Percentiles rank a stretch among this genome's conserved stretches.
Conservation (phyloP, 2,113 vertebrate species). For the Terrapene triunguis region DNA sequence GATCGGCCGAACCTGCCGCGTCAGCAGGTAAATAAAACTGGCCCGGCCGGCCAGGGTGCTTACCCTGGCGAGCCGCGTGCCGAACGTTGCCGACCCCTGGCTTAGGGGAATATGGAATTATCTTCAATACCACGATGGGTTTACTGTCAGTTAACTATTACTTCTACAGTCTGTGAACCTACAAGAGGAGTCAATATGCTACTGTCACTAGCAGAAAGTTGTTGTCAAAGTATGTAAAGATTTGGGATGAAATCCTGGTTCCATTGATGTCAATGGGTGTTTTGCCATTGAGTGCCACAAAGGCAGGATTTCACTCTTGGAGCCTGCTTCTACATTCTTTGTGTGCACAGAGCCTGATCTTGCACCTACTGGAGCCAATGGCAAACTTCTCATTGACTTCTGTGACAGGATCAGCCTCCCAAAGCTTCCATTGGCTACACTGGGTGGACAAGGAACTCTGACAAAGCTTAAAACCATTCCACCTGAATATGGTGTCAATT, state of each 20-base stretch:
- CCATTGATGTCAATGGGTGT: neutral
- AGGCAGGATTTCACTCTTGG: neutral
- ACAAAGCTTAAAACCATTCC: neutral
- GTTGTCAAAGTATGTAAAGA: fast-evolving
- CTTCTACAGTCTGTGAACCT: neutral
- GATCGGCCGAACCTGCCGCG: too few species aligned
- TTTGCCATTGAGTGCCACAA: fast-evolving
- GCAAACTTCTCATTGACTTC: neutral
- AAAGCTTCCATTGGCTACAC: neutral
- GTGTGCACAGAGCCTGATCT: neutral
- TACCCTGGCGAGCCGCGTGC: too few species aligned
- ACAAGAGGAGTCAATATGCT: neutral
- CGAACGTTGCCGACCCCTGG: too few species aligned
- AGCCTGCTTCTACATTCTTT: neutral
- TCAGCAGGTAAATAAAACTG: too few species aligned
- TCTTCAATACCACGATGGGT: neutral
- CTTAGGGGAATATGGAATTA: neutral
- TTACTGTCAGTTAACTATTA: neutral
- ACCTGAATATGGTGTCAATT: fast-evolving
- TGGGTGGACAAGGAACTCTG: neutral
- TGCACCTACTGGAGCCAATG: neutral
- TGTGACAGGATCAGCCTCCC: neutral
- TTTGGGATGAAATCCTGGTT: neutral
- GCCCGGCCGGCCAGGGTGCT: too few species aligned
- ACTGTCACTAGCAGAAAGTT: neutral